phyloP scores from a whole-genome alignment of 2,113 vertebrate species.

The Neogobius melanostomus region DNA sequence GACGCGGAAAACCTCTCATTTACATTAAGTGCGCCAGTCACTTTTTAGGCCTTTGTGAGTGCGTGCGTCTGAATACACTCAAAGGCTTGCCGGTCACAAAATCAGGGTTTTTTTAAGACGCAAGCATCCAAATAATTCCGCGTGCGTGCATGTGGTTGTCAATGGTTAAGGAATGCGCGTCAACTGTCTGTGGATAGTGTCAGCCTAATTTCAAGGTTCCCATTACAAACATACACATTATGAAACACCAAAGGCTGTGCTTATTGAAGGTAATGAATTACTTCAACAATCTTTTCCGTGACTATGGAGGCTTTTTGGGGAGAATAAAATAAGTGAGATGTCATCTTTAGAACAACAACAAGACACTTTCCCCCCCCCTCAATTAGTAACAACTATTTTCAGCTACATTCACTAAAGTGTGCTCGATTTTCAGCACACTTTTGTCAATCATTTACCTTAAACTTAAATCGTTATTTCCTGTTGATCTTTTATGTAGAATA shows the following conservation, averaged over 20 bases:
- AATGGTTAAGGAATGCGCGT: conserved; percentile 37
- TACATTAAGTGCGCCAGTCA: conserved; percentile 37
- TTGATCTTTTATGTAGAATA: conserved; percentile 4
- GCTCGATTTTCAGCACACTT: background rate
- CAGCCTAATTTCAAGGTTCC: background rate
- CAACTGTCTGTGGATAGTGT: conserved; percentile 8
- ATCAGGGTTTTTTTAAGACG: conserved; percentile 8
- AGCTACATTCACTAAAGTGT: too few relatives aligned
- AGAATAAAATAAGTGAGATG: too few relatives aligned
- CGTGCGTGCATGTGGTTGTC: conserved; percentile 19
- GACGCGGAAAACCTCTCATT: conserved; percentile 59
- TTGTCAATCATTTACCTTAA: background rate
- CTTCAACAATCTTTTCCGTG: background rate
- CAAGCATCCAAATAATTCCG: conserved; percentile 31
- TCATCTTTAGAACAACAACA: too few relatives aligned
- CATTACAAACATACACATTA: background rate
- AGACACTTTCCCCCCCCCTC: too few relatives aligned
- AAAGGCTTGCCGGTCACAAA: conserved; percentile 25
- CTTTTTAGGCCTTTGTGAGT: conserved; percentile 10
- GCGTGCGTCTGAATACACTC: conserved; percentile 36
- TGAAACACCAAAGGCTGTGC: background rate
- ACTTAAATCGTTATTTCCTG: background rate
- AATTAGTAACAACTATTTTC: too few relatives aligned
- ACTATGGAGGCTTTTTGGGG: too few relatives aligned
- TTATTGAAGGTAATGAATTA: too few relatives aligned